phyloP scores from a whole-genome alignment of 2,113 vertebrate genomes.

The Odocoileus hemionus region DNA sequence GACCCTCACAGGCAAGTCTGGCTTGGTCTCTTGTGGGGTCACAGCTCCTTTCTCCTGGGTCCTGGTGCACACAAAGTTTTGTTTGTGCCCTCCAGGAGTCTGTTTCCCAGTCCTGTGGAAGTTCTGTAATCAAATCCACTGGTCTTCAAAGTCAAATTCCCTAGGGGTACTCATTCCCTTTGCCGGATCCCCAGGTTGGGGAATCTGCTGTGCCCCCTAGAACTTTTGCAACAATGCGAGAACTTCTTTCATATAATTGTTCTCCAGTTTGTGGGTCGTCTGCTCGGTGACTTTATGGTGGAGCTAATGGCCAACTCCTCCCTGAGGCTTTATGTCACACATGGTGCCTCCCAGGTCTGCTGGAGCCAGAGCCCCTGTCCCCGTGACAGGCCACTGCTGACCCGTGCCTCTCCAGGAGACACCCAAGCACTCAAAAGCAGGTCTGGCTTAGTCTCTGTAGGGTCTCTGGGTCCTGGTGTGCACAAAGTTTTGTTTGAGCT shows the following conservation, averaged over 20 bases:
- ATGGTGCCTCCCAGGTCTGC: not conserved
- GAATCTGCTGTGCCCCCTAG: not conserved
- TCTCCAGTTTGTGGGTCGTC: not conserved
- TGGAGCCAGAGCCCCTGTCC: not conserved
- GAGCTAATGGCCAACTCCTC: not conserved
- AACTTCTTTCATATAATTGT: not conserved
- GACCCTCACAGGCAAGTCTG: not conserved
- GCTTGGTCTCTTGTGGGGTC: not conserved
- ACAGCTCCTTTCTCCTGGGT: not conserved
- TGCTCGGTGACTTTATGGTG: not conserved
- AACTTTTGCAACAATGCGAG: accelerated
- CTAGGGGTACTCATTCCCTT: not conserved
- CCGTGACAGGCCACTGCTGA: not conserved
- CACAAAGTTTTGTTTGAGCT: not conserved
- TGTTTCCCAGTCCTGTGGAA: not conserved
- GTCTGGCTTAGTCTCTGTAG: not conserved
- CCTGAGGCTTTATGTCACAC: not conserved
- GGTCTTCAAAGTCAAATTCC: not conserved
- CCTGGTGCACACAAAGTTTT: not conserved
- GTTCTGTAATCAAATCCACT: not conserved
- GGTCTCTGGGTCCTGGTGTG: not conserved
- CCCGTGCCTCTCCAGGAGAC: not conserved
- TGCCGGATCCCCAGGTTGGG: not conserved
- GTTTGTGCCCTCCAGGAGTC: not conserved
- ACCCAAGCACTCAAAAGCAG: not conserved